Percentiles rank a stretch among this genome's conserved stretches.
Evolutionary conservation across 2,797 vertebrate genomes (phyloP).

Genomic region (Thunnus albacares): DNA sequence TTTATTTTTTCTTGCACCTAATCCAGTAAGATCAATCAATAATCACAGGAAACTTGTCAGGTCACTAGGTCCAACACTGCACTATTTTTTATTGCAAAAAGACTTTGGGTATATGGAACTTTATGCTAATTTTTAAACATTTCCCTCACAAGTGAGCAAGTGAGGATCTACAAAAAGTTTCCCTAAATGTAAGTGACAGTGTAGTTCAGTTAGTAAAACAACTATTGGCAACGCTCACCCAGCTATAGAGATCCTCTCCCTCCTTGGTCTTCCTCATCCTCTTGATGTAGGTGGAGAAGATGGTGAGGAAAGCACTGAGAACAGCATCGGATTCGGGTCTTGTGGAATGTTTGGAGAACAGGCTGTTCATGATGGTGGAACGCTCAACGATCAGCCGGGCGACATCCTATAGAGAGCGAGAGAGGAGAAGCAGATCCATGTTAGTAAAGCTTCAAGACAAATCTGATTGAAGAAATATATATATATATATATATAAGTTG

Average conservation of each 20-base stretch:
- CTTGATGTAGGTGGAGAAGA: constrained; percentile 94
- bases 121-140: not conserved
- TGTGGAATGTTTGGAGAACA: constrained; percentile 94
- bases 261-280: constrained; percentile 99
- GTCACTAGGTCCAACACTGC: not conserved
- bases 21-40: not conserved
- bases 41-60: not conserved
- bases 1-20: not conserved
- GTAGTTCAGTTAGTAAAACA: no score
- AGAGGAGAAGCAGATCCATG: not conserved
- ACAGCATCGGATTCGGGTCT: constrained; percentile 91
- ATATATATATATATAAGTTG: not conserved
- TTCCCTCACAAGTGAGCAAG: no score
- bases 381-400: constrained; percentile 97
- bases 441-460: constrained; percentile 23
- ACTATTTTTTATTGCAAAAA: not conserved
- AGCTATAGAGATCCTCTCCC: constrained; percentile 98
- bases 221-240: constrained; percentile 85
- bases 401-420: constrained; percentile 87
- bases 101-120: not conserved
- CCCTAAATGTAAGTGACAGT: not conserved
- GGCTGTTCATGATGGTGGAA: constrained; percentile 98
- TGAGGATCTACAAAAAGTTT: no score
- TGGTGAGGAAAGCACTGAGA: constrained; percentile 91
- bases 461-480: not conserved